A percentile compares a stretch with the other conserved stretches of the same genome.
These are phyloP conservation scores for Triops longicaudatus DNA, from an alignment of 1,140 invertebrate species.

Conservation along the genomic window DNA sequence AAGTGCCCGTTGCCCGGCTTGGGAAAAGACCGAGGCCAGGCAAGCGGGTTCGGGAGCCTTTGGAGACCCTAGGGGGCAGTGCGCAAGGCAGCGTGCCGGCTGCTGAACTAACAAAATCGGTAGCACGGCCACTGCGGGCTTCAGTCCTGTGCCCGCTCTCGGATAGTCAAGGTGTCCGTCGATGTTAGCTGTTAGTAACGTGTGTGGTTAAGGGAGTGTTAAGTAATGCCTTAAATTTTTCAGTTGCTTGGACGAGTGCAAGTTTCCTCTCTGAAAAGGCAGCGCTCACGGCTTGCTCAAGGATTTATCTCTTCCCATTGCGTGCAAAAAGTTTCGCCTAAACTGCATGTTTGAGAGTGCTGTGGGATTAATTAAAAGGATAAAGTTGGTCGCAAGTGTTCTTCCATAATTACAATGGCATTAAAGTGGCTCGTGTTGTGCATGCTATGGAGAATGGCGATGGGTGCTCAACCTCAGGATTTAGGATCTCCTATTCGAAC, in stretches of 20 bases:
- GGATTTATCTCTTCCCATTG: not conserved
- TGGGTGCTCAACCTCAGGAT: constrained; percentile 41
- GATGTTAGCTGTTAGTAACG: not conserved
- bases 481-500: constrained; percentile 55
- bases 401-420: not conserved
- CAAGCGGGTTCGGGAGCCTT: not conserved
- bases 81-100: constrained; percentile 7
- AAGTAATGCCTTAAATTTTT: no score
- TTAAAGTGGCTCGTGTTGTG: not conserved
- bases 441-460: not conserved
- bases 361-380: constrained; percentile 10
- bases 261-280: not conserved
- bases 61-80: not conserved
- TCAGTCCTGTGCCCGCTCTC: not conserved
- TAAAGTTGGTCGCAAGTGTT: not conserved
- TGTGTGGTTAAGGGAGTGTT: not conserved
- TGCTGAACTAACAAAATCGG: not conserved
- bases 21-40: no score
- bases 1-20: not conserved
- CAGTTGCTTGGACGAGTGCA: not conserved
- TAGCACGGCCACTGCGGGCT: not conserved
- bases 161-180: not conserved
- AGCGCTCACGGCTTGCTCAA: not conserved
- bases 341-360: not conserved
- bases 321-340: no score